Conservation (phyloP, 1,140 invertebrate genomes). For the Eupeodes corollae region DNA sequence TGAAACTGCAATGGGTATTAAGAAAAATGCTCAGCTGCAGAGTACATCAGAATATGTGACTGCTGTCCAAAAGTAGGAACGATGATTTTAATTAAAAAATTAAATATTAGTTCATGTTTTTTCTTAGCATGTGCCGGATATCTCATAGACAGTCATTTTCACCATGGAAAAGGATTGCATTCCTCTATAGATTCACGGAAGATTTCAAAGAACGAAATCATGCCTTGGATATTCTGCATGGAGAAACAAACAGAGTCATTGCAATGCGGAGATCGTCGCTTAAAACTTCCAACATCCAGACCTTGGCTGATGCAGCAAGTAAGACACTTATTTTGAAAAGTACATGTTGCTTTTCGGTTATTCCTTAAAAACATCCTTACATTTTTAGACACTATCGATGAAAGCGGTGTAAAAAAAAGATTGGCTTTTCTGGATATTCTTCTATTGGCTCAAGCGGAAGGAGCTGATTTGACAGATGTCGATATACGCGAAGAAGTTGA, state of each 20-base stretch:
- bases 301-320: neutral
- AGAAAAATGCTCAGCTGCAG: slow-evolving; percentile 48
- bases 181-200: slow-evolving; percentile 41
- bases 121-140: slow-evolving; percentile 33
- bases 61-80: slow-evolving; percentile 34
- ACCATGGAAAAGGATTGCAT: slow-evolving; percentile 47
- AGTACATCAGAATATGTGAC: slow-evolving; percentile 51
- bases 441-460: slow-evolving; percentile 45
- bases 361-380: neutral
- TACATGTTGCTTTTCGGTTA: no score
- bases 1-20: slow-evolving; percentile 72
- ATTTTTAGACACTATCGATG: slow-evolving; percentile 6
- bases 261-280: slow-evolving; percentile 19
- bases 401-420: slow-evolving; percentile 37
- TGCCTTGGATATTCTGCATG: slow-evolving; percentile 19
- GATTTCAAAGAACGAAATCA: slow-evolving; percentile 11
- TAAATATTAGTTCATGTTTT: neutral
- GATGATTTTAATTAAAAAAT: neutral
- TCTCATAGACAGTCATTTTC: slow-evolving; percentile 41
- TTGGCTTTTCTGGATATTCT: slow-evolving; percentile 73
- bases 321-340: neutral
- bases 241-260: slow-evolving; percentile 28
- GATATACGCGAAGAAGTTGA: slow-evolving; percentile 75
- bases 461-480: slow-evolving; percentile 42
- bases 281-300: slow-evolving; percentile 11